Conservation (phyloP, 2,888 invertebrate species). For the Criorhina ranunculi region DNA sequence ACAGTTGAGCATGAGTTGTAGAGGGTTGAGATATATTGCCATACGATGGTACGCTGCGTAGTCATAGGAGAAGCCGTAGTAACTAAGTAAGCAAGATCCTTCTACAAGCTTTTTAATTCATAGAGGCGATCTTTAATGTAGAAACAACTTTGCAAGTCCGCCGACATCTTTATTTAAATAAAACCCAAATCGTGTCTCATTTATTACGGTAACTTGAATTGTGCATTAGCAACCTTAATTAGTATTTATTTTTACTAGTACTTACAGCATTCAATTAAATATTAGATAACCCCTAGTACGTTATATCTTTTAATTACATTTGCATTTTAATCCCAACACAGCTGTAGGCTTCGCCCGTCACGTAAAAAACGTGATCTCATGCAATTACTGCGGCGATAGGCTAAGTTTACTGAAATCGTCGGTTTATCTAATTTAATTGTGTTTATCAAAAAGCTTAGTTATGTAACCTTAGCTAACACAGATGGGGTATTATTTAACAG, state of each 20-base stretch:
- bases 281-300: slow-evolving; percentile 43
- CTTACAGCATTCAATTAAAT: slow-evolving; percentile 30
- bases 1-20: too few species aligned
- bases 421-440: slow-evolving; percentile 41
- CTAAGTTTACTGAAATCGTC: slow-evolving; percentile 8
- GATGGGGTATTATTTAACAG: slow-evolving; percentile 21
- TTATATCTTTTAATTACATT: slow-evolving; percentile 45
- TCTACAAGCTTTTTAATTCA: too few species aligned
- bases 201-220: slow-evolving; percentile 4
- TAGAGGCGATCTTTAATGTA: too few species aligned
- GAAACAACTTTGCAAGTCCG: too few species aligned
- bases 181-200: not conserved
- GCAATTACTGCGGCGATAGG: slow-evolving; percentile 16
- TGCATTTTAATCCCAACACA: slow-evolving; percentile 43
- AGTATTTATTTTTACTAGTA: slow-evolving; percentile 31
- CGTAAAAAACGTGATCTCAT: slow-evolving; percentile 56
- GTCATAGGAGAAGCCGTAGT: too few species aligned
- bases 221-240: slow-evolving; percentile 24
- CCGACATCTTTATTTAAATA: not conserved
- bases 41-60: too few species aligned
- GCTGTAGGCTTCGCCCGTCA: slow-evolving; percentile 26
- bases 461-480: slow-evolving; percentile 36
- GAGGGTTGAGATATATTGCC: too few species aligned
- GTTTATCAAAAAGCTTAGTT: slow-evolving; percentile 44
- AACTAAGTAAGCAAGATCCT: too few species aligned